phyloP scores from a whole-genome alignment of 1,140 invertebrate species.

The Lineus longissimus region DNA sequence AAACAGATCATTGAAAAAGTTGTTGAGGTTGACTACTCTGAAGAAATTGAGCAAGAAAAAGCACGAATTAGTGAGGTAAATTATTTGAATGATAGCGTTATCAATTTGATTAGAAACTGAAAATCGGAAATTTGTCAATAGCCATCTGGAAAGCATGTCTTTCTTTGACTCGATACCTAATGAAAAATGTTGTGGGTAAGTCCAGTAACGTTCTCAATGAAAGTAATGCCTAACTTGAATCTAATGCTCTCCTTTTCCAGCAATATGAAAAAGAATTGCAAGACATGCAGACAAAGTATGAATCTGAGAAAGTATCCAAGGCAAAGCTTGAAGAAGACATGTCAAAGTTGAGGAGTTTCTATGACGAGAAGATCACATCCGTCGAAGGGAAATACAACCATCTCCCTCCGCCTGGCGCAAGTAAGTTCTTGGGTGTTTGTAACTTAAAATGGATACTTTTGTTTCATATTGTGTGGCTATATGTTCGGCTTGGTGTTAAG shows the following conservation, averaged over 20 bases:
- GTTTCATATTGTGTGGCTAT: neutral
- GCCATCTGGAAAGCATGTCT: too few relatives aligned
- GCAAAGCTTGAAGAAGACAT: slow-evolving; percentile 62
- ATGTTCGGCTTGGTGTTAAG: too few relatives aligned
- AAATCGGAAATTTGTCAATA: too few relatives aligned
- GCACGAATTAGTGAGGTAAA: slow-evolving; percentile 36
- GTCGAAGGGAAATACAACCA: slow-evolving; percentile 49
- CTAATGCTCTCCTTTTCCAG: slow-evolving; percentile 23
- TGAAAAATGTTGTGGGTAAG: too few relatives aligned
- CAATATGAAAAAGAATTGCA: slow-evolving; percentile 59
- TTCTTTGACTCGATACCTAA: too few relatives aligned
- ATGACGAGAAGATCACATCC: slow-evolving; percentile 58
- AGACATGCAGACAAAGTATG: slow-evolving; percentile 58
- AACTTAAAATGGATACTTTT: neutral
- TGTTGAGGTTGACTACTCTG: slow-evolving; percentile 10
- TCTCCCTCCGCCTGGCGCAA: slow-evolving; percentile 39
- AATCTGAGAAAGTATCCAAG: slow-evolving; percentile 61
- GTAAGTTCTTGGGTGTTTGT: slow-evolving; percentile 23
- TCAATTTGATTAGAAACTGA: too few relatives aligned
- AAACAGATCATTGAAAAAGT: slow-evolving; percentile 14
- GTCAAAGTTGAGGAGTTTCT: slow-evolving; percentile 57
- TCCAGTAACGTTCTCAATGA: too few relatives aligned
- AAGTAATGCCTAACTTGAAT: too few relatives aligned
- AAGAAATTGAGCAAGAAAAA: slow-evolving; percentile 41
- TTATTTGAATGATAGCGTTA: neutral